Evolutionary conservation across 2,888 invertebrate genomes (phyloP).

Genomic region (Tiphia femorata): DNA sequence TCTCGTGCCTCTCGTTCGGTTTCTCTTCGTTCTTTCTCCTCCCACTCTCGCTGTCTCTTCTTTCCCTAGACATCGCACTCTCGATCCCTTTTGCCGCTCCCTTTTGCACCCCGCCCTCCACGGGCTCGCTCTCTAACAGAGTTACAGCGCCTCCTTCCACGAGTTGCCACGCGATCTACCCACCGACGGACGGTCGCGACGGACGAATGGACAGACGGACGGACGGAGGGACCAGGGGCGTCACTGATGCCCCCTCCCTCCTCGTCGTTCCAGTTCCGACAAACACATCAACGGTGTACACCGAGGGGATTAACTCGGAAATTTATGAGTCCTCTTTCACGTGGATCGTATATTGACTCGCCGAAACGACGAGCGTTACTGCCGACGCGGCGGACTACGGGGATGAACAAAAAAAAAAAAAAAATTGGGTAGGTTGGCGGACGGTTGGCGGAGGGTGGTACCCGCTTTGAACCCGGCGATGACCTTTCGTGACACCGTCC

Average conservation of each 20-base stretch:
- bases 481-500: too few species aligned
- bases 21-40: slow-evolving; percentile 1
- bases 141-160: slow-evolving; percentile 10
- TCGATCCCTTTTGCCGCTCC: neutral
- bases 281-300: slow-evolving; percentile 47
- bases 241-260: slow-evolving; percentile 28
- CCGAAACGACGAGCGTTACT: slow-evolving; percentile 13
- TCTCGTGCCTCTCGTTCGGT: neutral
- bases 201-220: too few species aligned
- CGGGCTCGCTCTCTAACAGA: slow-evolving; percentile 21
- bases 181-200: neutral
- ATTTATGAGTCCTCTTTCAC: slow-evolving; percentile 48
- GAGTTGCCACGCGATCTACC: too few species aligned
- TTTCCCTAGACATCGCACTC: slow-evolving; percentile 2
- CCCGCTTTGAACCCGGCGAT: too few species aligned
- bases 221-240: too few species aligned
- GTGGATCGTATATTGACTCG: slow-evolving; percentile 44
- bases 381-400: neutral
- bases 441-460: neutral
- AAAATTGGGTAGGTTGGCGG: neutral
- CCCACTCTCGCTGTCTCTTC: slow-evolving; percentile 1
- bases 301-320: slow-evolving; percentile 44
- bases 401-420: too few species aligned
- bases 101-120: neutral
- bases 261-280: slow-evolving; percentile 28